Percentiles rank a stretch among this genome's conserved stretches.
Conservation (phyloP, 2,888 invertebrate species). For the Nomada flava region DNA sequence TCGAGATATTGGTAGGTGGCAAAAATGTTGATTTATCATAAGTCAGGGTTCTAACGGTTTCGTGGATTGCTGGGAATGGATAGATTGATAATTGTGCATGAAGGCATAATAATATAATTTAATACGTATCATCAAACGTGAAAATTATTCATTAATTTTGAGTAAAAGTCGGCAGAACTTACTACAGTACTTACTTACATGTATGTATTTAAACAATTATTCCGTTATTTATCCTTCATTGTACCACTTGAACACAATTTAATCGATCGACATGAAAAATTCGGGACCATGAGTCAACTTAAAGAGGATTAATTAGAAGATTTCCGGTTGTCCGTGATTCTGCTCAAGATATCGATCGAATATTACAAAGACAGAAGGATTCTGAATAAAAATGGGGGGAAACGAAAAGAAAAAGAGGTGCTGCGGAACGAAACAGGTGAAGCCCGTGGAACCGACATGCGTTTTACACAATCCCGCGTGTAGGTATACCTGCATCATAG, state of each 20-base stretch:
- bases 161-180: no score
- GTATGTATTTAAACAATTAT: no score
- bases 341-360: slow-evolving; percentile 15
- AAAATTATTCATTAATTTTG: no score
- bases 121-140: no score
- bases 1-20: no score
- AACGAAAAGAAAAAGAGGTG: neutral
- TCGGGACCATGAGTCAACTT: neutral
- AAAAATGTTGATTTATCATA: no score
- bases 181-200: no score
- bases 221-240: no score
- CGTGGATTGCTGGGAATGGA: no score
- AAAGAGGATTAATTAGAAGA: slow-evolving; percentile 18
- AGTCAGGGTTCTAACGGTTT: no score
- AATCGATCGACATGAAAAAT: neutral
- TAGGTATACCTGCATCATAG: slow-evolving; percentile 55
- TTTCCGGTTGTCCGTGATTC: slow-evolving; percentile 12
- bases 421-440: slow-evolving; percentile 60
- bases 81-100: no score
- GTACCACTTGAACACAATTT: neutral
- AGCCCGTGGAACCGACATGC: slow-evolving; percentile 56
- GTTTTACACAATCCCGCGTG: slow-evolving; percentile 58
- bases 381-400: neutral
- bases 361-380: neutral
- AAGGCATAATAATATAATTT: no score